phyloP scores from a whole-genome alignment of 2,888 invertebrate species.

The Julus scanicus region DNA sequence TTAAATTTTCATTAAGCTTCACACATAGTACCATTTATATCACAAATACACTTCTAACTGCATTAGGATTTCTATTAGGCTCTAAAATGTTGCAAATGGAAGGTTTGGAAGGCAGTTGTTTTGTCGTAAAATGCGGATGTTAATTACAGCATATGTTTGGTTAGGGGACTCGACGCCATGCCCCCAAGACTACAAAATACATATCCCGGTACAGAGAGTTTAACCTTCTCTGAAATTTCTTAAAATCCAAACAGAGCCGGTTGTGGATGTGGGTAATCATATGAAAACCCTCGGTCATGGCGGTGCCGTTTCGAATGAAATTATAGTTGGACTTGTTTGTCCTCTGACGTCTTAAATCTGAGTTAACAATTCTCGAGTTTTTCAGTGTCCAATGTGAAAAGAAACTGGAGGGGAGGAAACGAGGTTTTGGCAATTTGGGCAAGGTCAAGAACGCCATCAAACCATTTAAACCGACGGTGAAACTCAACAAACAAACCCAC shows the following conservation, averaged over 20 bases:
- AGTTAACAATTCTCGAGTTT: background rate
- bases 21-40: too few species aligned
- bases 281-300: background rate
- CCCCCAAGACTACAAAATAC: background rate
- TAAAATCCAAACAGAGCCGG: background rate
- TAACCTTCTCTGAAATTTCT: background rate
- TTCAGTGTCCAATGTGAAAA: slow-evolving; percentile 8
- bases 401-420: background rate
- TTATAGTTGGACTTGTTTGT: background rate
- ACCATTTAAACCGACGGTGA: background rate
- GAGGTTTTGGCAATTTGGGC: background rate
- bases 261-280: slow-evolving; percentile 13
- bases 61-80: too few species aligned
- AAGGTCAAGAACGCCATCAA: slow-evolving; percentile 7
- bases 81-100: too few species aligned
- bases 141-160: background rate
- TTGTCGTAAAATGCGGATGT: background rate
- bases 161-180: background rate
- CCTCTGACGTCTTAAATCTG: background rate
- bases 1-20: too few species aligned
- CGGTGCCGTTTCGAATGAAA: background rate
- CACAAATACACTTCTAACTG: too few species aligned
- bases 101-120: background rate
- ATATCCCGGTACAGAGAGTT: background rate
- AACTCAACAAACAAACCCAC: background rate